Conservation (phyloP, 2,113 vertebrate species). For the Zeus faber region DNA sequence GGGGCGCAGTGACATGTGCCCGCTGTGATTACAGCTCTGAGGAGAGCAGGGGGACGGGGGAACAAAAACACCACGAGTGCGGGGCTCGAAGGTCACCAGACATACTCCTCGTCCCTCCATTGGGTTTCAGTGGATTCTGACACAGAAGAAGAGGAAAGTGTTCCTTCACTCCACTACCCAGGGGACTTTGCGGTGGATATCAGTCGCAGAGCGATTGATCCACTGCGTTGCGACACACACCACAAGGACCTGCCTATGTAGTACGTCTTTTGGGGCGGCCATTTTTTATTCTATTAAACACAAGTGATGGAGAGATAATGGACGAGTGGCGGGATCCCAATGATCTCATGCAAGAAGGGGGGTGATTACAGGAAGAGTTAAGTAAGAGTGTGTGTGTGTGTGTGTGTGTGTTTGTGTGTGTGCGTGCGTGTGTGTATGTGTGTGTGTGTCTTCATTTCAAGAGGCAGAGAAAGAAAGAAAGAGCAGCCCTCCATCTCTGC, state of each 20-base stretch:
- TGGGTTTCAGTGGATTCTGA: conserved; percentile 33
- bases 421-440: no score
- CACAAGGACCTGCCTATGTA: no score
- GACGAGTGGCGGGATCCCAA: conserved; percentile 35
- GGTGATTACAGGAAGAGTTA: conserved; percentile 46
- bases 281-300: conserved; percentile 23
- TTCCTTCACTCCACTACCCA: conserved; percentile 53
- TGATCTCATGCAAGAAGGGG: conserved; percentile 52
- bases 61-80: conserved; percentile 35
- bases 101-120: conserved; percentile 40
- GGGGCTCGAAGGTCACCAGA: conserved; percentile 37
- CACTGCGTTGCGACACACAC: no score
- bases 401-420: no score
- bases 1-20: conserved; percentile 67
- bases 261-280: conserved; percentile 15
- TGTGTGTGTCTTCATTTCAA: no score
- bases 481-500: conserved; percentile 19
- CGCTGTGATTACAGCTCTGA: conserved; percentile 69
- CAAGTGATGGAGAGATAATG: conserved; percentile 38
- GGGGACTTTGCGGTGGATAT: conserved; percentile 28
- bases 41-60: conserved; percentile 40
- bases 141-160: conserved; percentile 9
- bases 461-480: no score
- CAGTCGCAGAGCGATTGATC: neutral
- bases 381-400: neutral